A percentile compares a stretch with the other conserved stretches of the same genome.
Conservation (phyloP, 2,797 vertebrate genomes). For the Pipistrellus kuhlii region DNA sequence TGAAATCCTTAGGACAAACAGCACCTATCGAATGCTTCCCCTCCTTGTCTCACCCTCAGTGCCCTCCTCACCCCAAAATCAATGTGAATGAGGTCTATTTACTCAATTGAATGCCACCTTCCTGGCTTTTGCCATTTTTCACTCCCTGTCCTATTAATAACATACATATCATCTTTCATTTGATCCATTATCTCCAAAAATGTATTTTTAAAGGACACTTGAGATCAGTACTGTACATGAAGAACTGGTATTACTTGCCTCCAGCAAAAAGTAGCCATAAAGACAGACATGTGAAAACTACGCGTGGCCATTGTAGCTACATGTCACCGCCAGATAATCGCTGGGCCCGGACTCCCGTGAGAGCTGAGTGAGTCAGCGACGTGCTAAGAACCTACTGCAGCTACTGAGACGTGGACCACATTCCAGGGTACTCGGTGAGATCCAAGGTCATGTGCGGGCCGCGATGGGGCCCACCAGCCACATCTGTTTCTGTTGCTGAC, state of each 20-base stretch:
- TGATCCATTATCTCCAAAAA: not conserved
- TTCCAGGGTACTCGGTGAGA: rapidly evolving
- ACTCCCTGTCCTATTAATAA: not conserved
- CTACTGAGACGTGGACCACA: rapidly evolving
- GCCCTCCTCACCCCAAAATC: not conserved
- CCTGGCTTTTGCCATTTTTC: not conserved
- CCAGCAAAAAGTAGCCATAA: not conserved
- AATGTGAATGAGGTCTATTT: not conserved
- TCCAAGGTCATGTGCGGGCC: rapidly evolving
- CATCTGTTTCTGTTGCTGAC: not conserved
- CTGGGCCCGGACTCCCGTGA: not conserved
- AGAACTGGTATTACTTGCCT: not conserved
- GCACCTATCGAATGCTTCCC: not conserved
- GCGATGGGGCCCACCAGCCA: rapidly evolving
- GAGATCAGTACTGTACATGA: not conserved
- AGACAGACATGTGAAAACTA: not conserved
- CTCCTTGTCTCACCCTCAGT: not conserved
- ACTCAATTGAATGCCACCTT: not conserved
- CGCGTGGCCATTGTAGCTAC: not conserved
- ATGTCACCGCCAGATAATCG: not conserved
- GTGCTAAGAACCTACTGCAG: rapidly evolving
- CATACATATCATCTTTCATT: not conserved
- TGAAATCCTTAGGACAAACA: not conserved
- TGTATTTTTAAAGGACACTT: not conserved
- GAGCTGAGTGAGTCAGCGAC: not conserved